Evolutionary conservation across 2,113 vertebrate species (phyloP).

Genomic region (Myotis yumanensis): DNA sequence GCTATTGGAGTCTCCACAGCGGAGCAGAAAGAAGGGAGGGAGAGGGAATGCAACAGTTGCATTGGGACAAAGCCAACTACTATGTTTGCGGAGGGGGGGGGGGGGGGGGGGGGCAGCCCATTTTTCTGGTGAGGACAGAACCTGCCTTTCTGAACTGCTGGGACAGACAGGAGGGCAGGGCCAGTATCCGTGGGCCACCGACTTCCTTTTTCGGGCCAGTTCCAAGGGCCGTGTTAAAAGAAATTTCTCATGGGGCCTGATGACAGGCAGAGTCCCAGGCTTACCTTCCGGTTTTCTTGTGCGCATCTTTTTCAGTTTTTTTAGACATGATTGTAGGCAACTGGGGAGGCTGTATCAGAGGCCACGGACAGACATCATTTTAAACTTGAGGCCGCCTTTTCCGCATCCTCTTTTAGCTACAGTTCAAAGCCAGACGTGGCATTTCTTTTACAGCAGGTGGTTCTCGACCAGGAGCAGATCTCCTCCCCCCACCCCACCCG

Average conservation of each 20-base stretch:
- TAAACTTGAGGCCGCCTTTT: not conserved
- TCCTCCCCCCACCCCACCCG: accelerated
- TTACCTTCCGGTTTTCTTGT: not conserved
- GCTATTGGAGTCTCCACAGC: not conserved
- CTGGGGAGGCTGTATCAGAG: not conserved
- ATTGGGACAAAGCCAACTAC: not conserved
- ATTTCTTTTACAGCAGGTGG: not conserved
- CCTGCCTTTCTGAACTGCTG: not conserved
- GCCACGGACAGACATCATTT: not conserved
- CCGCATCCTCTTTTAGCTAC: not conserved
- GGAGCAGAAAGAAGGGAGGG: not conserved
- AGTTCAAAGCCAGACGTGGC: not conserved
- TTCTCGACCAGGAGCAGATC: not conserved
- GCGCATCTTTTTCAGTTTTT: not conserved
- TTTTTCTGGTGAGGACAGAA: not conserved
- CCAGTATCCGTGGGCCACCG: accelerated
- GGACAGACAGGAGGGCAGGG: not conserved
- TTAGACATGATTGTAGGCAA: not conserved
- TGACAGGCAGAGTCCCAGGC: not conserved
- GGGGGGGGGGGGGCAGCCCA: too few species aligned
- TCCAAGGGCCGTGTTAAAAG: accelerated
- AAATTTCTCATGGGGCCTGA: not conserved
- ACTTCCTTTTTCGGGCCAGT: not conserved
- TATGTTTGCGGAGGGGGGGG: accelerated
- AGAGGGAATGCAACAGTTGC: not conserved